Percentiles rank a stretch among this genome's conserved stretches.
phyloP scores from a whole-genome alignment of 2,888 invertebrate genomes.

The Brachyptera putata region DNA sequence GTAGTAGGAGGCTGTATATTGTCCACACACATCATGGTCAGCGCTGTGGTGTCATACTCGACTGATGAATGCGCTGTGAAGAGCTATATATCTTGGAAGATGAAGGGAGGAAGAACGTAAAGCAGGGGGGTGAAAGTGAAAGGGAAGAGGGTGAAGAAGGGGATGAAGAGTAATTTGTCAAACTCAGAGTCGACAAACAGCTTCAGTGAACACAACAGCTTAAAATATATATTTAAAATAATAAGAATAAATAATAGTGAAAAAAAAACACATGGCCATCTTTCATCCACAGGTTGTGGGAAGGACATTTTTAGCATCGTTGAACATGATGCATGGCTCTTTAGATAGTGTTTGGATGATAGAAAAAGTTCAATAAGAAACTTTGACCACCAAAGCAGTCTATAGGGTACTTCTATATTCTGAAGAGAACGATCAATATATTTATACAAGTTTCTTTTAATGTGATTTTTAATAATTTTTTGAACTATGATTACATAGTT shows the following conservation, averaged over 20 bases:
- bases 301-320: neutral
- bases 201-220: constrained; percentile 17
- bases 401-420: no score
- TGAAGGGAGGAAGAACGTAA: neutral
- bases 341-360: no score
- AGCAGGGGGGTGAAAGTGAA: constrained; percentile 5
- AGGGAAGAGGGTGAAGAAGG: constrained; percentile 10
- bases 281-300: constrained; percentile 13
- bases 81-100: constrained; percentile 8
- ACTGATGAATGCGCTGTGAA: constrained; percentile 8
- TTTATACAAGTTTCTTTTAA: no score
- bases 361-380: no score
- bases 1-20: constrained; percentile 10
- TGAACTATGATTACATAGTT: no score
- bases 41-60: neutral
- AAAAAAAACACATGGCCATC: neutral
- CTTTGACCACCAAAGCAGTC: no score
- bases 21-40: constrained; percentile 6
- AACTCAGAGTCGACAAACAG: constrained; percentile 10
- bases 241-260: constrained; percentile 11
- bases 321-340: neutral
- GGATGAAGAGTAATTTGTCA: constrained; percentile 9
- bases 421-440: no score
- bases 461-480: no score
- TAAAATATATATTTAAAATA: constrained; percentile 23